Percentiles rank a stretch among this genome's conserved stretches.
Conservation (phyloP, 2,113 vertebrate genomes). For the Hypocryptadius cinnamomeus region DNA sequence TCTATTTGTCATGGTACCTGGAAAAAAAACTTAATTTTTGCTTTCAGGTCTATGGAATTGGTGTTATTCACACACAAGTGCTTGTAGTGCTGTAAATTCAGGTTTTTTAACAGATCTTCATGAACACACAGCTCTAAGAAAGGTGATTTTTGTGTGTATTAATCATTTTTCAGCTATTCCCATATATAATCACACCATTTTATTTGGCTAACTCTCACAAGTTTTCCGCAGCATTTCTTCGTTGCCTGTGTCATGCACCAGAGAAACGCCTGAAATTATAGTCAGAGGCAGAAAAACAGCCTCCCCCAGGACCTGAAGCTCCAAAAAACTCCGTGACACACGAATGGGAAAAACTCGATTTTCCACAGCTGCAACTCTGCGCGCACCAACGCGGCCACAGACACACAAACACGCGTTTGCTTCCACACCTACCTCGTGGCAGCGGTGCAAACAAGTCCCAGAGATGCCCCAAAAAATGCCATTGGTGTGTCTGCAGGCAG, state of each 20-base stretch:
- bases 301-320: not conserved
- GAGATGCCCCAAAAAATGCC: not conserved
- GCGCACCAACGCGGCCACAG: rapidly evolving
- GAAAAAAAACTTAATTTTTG: not conserved
- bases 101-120: not conserved
- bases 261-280: not conserved
- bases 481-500: not conserved
- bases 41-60: not conserved
- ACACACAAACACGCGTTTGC: not conserved
- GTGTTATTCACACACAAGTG: not conserved
- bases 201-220: not conserved
- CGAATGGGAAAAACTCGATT: rapidly evolving
- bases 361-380: not conserved
- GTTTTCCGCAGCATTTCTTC: not conserved
- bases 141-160: not conserved
- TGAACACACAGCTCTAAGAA: not conserved
- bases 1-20: not conserved
- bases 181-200: not conserved
- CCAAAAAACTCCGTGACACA: not conserved
- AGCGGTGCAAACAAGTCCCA: not conserved
- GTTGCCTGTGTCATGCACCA: not conserved
- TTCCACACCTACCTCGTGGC: not conserved
- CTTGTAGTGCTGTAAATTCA: not conserved
- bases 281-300: not conserved
- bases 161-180: not conserved